Evolutionary conservation across 2,113 vertebrate species (phyloP).

Genomic region (Pogona vitticeps): DNA sequence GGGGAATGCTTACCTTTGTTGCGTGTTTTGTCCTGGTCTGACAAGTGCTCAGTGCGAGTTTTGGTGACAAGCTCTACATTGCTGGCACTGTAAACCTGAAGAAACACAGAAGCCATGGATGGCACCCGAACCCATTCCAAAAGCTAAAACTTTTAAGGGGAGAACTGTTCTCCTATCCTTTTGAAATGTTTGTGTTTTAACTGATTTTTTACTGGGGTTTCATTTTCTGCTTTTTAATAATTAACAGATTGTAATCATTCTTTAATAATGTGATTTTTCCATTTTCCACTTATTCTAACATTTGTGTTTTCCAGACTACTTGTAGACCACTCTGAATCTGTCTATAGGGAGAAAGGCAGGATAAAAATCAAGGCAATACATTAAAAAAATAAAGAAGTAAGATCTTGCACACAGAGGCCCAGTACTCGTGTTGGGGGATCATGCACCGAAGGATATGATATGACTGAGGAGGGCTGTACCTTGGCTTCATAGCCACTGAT

Average conservation of each 20-base stretch:
- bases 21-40: conserved; percentile 94
- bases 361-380: too few species aligned
- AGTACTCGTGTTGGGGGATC: background rate
- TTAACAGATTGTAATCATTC: too few species aligned
- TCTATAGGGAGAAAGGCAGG: too few species aligned
- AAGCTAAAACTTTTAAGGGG: background rate
- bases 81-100: conserved; percentile 93
- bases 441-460: fast-evolving
- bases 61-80: conserved; percentile 96
- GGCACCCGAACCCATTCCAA: conserved; percentile 72
- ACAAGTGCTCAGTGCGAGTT: conserved; percentile 94
- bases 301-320: too few species aligned
- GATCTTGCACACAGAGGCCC: background rate
- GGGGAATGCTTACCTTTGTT: conserved; percentile 82
- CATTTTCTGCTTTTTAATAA: too few species aligned
- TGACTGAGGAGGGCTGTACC: conserved; percentile 67
- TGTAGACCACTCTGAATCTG: too few species aligned
- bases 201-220: too few species aligned
- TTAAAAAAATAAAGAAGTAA: background rate
- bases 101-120: background rate
- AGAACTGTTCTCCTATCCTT: background rate
- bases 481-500: conserved; percentile 96
- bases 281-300: too few species aligned
- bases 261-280: too few species aligned
- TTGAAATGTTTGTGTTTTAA: too few species aligned